Conservation (phyloP, 1,140 invertebrate species). For the Cyclargus thomasi region DNA sequence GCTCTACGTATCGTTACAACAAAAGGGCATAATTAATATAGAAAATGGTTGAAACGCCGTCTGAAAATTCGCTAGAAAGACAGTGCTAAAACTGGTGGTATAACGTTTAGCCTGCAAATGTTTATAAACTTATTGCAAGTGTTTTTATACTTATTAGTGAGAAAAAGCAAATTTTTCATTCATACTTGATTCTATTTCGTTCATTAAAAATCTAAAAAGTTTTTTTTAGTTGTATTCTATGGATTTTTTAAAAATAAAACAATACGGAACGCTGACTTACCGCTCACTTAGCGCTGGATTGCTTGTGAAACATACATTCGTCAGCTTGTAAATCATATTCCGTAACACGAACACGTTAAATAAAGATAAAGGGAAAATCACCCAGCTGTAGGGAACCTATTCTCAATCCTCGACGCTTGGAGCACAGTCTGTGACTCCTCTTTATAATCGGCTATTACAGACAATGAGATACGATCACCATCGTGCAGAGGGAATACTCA, state of each 20-base stretch:
- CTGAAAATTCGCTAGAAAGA: neutral
- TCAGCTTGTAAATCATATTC: neutral
- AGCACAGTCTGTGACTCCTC: no score
- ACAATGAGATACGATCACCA: no score
- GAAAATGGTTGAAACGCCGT: neutral
- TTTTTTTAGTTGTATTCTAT: neutral
- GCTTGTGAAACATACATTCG: neutral
- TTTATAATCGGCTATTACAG: no score
- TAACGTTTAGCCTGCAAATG: neutral
- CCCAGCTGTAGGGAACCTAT: neutral
- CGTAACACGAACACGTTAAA: neutral
- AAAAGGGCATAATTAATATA: neutral
- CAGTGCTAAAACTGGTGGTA: neutral
- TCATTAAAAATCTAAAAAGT: neutral
- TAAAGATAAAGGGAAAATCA: constrained; percentile 1
- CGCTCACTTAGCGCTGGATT: neutral
- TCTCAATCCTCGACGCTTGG: no score
- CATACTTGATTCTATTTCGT: neutral
- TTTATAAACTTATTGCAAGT: neutral
- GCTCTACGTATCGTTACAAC: neutral
- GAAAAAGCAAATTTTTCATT: neutral
- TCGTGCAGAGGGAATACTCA: no score
- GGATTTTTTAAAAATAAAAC: neutral
- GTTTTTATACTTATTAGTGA: neutral
- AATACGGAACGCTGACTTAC: no score